phyloP scores from a whole-genome alignment of 2,888 invertebrate species.

The Sphaeridia pumilis region DNA sequence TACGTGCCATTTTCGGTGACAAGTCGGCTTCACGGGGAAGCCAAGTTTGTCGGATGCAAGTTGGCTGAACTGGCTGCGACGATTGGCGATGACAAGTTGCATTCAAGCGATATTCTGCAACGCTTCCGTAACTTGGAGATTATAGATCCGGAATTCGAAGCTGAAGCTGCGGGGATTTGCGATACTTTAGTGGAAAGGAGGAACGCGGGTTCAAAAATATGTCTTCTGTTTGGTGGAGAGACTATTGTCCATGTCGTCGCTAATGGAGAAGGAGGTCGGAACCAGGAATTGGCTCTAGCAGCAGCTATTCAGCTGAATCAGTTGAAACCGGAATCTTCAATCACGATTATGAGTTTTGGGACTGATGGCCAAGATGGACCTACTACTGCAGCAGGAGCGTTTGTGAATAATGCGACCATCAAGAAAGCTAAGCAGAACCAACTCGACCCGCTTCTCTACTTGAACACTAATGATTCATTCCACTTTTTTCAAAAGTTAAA shows the following conservation, averaged over 20 bases:
- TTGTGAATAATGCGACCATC: constrained; percentile 52
- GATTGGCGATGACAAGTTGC: constrained; percentile 8
- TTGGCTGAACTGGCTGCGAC: constrained; percentile 43
- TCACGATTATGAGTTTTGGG: constrained; percentile 69
- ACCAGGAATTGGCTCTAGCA: constrained; percentile 82
- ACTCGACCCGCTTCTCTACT: constrained; percentile 42
- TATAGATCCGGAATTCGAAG: not conserved
- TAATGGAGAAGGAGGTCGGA: constrained; percentile 77
- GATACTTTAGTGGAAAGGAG: no score
- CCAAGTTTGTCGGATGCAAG: constrained; percentile 49
- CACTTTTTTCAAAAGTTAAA: constrained; percentile 58
- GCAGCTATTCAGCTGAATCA: constrained; percentile 51
- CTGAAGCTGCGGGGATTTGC: not conserved
- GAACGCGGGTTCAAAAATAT: constrained; percentile 43
- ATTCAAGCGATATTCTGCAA: not conserved
- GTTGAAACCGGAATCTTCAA: constrained; percentile 33
- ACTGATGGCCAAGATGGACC: constrained; percentile 96
- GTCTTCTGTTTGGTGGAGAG: constrained; percentile 79
- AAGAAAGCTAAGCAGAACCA: constrained; percentile 42
- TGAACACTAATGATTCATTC: constrained; percentile 71
- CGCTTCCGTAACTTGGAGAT: no score
- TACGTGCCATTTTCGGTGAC: constrained; percentile 57
- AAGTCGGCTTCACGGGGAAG: constrained; percentile 57
- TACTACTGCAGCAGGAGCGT: constrained; percentile 75
- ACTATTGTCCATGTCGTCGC: constrained; percentile 73